These are phyloP conservation scores for Andrena minutula DNA, from an alignment of 2,888 invertebrate species.

Conservation along the genomic window DNA sequence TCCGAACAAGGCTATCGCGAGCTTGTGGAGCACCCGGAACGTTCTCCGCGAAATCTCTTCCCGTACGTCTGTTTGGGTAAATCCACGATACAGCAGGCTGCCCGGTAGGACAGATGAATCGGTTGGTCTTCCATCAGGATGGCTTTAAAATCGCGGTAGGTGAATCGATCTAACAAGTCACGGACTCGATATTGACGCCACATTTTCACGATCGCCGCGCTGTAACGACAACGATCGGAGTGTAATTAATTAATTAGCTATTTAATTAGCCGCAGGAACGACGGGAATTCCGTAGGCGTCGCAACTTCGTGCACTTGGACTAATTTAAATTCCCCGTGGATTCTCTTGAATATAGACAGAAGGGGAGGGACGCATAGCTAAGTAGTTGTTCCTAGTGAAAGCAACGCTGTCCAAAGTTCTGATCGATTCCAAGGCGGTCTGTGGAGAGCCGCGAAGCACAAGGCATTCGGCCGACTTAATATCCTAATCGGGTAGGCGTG, in stretches of 20 bases:
- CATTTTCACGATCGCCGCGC: too few relatives aligned
- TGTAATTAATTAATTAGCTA: too few relatives aligned
- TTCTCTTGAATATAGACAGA: not conserved
- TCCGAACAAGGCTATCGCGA: slow-evolving; percentile 27
- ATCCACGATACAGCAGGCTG: not conserved
- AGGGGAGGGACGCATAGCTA: not conserved
- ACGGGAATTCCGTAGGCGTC: slow-evolving; percentile 30
- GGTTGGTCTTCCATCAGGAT: too few relatives aligned
- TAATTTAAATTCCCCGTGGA: slow-evolving; percentile 25
- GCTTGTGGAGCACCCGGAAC: not conserved
- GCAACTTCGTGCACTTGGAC: not conserved
- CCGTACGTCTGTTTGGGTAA: not conserved
- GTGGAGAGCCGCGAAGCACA: too few relatives aligned
- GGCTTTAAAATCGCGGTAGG: too few relatives aligned
- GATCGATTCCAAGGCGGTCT: too few relatives aligned
- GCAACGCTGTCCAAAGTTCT: too few relatives aligned
- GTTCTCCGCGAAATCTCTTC: slow-evolving; percentile 4
- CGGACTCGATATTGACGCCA: too few relatives aligned
- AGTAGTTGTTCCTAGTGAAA: too few relatives aligned
- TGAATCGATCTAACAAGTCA: too few relatives aligned
- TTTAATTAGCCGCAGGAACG: slow-evolving; percentile 43
- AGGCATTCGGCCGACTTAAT: slow-evolving; percentile 29
- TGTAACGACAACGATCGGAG: not conserved
- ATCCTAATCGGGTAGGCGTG: slow-evolving; percentile 40
- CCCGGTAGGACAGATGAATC: too few relatives aligned